Evolutionary conservation across 2,113 vertebrate species (phyloP).

Genomic region (Dendropsophus ebraccatus): DNA sequence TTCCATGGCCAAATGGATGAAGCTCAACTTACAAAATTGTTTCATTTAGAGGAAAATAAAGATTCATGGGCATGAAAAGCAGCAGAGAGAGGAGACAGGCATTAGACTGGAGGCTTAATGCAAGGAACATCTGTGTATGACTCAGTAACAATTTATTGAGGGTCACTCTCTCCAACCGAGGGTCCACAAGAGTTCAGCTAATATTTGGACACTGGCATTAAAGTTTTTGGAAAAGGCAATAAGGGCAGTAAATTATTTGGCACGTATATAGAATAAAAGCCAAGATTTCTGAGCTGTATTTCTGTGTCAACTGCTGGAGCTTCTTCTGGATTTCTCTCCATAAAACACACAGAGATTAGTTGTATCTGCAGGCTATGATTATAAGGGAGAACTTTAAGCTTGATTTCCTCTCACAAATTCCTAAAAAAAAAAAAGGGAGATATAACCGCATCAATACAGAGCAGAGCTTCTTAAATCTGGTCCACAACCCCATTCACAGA

Average conservation of each 20-base stretch:
- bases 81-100: not conserved
- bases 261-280: not conserved
- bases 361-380: not conserved
- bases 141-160: conserved; percentile 21
- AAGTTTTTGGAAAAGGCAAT: conserved; percentile 17
- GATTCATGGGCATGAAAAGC: conserved; percentile 37
- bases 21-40: conserved; percentile 40
- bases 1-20: conserved; percentile 38
- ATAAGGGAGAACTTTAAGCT: not conserved
- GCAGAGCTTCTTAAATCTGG: no score
- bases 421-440: not conserved
- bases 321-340: not conserved
- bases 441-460: not conserved
- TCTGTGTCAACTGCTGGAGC: not conserved
- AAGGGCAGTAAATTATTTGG: conserved; percentile 33
- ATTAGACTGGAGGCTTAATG: conserved; percentile 31
- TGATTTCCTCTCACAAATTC: not conserved
- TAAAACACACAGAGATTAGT: conserved; percentile 10
- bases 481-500: no score
- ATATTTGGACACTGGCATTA: conserved; percentile 27
- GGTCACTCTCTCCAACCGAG: not conserved
- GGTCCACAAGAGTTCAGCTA: conserved; percentile 23
- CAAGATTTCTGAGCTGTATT: not conserved
- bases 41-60: conserved; percentile 50
- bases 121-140: not conserved